Evolutionary conservation across 2,888 invertebrate species (phyloP).

Genomic region (Nymphalis c-album): DNA sequence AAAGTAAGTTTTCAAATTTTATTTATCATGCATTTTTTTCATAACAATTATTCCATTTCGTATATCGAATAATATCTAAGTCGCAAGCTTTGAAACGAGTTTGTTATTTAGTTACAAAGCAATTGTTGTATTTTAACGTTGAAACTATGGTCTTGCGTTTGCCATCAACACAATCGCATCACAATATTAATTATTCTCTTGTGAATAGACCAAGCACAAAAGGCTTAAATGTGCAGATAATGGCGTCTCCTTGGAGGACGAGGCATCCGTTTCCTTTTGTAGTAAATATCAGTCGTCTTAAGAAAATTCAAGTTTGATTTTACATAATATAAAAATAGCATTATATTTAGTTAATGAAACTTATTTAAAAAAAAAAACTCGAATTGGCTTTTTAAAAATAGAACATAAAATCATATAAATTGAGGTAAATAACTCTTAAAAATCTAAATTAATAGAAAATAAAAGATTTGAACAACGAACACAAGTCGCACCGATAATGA

Average conservation of each 20-base stretch:
- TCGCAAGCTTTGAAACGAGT: neutral
- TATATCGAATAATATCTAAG: neutral
- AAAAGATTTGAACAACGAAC: too few relatives aligned
- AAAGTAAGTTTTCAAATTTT: too few relatives aligned
- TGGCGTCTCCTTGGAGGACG: constrained; percentile 46
- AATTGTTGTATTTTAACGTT: constrained; percentile 18
- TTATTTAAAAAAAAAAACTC: too few relatives aligned
- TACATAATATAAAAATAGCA: neutral
- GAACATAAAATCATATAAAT: too few relatives aligned
- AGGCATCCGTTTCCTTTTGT: constrained; percentile 38
- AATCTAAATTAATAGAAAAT: too few relatives aligned
- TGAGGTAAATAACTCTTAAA: too few relatives aligned
- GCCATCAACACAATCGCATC: constrained; percentile 54
- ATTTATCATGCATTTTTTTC: neutral
- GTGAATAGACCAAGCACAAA: constrained; percentile 62
- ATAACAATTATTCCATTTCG: neutral
- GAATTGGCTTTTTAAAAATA: too few relatives aligned
- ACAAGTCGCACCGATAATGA: too few relatives aligned
- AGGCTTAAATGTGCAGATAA: constrained; percentile 63
- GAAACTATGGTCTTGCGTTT: constrained; percentile 33
- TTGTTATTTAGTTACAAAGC: constrained; percentile 10
- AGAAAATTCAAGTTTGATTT: constrained; percentile 19
- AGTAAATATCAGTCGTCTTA: constrained; percentile 21
- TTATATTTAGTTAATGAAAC: too few relatives aligned
- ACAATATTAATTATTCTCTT: constrained; percentile 66